Base-by-base conservation (phyloP, 2,888 invertebrate species). In the Lysandra coridon region DNA sequence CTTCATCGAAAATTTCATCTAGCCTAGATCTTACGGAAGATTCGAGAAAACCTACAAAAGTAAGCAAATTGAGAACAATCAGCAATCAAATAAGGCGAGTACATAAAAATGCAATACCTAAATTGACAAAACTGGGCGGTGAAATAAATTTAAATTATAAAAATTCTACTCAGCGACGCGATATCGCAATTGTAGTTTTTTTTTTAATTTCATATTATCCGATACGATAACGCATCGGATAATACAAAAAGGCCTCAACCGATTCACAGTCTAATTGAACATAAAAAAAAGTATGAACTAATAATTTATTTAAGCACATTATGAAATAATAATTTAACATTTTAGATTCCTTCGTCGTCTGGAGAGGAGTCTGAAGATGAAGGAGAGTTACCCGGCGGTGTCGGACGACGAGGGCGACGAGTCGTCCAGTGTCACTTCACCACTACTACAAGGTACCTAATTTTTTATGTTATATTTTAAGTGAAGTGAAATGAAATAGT, bases 1-100 rank as follows among this genome's bases (percentile, higher is more conserved):
- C 95, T 4, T 90, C 95, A 57, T 95, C 95, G 49, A 95, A 96
- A 86, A 96, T 96, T 90, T 95, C 96, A 79, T 96, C 96, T 79
- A 96, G 95, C 85, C 88, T 95, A 83, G 94, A 95, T 83, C 89
- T 95, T 79, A 92, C 94, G 1, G 95, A 95, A 85, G 96, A 96
- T 83, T 89, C 95, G 7, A 88, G 93, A 81, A 95, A 95, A 87
- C 95, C 95, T 78, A 88, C 91, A 75, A 97, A 97, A 94, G 94
- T 97, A 80, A 96, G 96, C 89, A 95, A 96, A 83, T 89, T 97
- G 85, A 94, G 96, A 84, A 96, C 97, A 44, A 97, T 97, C 84
- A 96, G 97, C 85, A 96, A 97, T 90, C 97, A 97, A 92, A 97
- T 97, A 88, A 96, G 97, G 97, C 97, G 60, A 64, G 78, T 75